phyloP scores from a whole-genome alignment of 1,140 invertebrate genomes.

The Planococcus citri region DNA sequence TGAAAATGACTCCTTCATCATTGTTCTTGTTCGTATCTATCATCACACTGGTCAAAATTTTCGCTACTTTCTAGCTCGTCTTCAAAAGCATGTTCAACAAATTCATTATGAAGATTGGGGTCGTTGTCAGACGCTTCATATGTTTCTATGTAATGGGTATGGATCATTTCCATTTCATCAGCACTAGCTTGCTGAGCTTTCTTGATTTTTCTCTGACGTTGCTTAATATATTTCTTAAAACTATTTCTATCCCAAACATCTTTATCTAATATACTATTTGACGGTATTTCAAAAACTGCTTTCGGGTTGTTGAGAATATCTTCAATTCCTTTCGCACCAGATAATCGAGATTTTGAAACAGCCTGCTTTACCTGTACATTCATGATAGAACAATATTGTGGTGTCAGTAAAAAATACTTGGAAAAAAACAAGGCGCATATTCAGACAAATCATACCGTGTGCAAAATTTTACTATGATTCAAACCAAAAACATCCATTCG shows the following conservation, averaged over 20 bases:
- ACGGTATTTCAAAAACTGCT: conserved; percentile 1
- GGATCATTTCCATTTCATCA: neutral
- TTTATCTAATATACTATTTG: neutral
- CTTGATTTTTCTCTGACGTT: neutral
- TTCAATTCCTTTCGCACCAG: neutral
- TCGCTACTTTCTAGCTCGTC: neutral
- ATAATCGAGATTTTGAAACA: neutral
- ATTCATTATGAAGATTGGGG: neutral
- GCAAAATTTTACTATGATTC: conserved; percentile 43
- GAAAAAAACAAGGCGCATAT: neutral
- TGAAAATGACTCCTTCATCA: neutral
- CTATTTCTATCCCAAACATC: neutral
- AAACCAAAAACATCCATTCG: conserved; percentile 55
- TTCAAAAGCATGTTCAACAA: neutral
- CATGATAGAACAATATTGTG: neutral
- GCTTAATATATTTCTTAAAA: neutral
- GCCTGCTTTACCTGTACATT: neutral
- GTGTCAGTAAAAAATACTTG: neutral
- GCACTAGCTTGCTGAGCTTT: neutral
- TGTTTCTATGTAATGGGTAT: neutral
- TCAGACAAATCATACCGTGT: neutral
- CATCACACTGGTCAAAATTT: neutral
- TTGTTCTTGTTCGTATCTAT: neutral
- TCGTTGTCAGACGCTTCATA: neutral
- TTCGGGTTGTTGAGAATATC: neutral